Percentiles rank a stretch among this genome's conserved stretches.
phyloP scores from a whole-genome alignment of 2,797 vertebrate genomes.

The Cheirogaleus major region DNA sequence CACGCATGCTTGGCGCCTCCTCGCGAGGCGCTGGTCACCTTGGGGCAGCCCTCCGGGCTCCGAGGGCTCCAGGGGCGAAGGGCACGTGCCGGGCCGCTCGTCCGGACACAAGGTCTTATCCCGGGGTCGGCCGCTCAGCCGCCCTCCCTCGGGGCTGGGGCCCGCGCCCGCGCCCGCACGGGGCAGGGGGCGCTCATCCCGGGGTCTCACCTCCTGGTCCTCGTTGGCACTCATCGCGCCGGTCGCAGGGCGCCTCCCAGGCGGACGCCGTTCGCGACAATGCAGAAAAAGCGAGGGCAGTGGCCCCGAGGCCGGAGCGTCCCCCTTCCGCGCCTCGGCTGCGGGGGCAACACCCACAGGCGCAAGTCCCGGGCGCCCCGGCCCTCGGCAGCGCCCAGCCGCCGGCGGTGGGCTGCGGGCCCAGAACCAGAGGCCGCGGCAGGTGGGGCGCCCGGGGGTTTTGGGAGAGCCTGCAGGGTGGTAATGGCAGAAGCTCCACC shows the following conservation, averaged over 20 bases:
- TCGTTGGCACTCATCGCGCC: constrained; percentile 94
- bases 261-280: neutral
- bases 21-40: neutral
- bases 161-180: neutral
- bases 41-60: neutral
- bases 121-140: constrained; percentile 88
- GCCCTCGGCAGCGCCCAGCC: neutral
- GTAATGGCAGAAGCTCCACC: neutral
- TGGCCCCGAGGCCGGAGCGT: neutral
- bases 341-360: neutral
- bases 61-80: neutral
- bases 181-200: neutral
- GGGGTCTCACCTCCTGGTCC: constrained; percentile 93
- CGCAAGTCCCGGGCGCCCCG: neutral
- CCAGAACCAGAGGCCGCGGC: rapidly evolving
- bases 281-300: neutral
- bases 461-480: rapidly evolving
- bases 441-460: rapidly evolving
- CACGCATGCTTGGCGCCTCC: neutral
- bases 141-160: no score
- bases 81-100: neutral
- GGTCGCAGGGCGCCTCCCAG: neutral
- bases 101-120: constrained; percentile 74
- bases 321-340: neutral
- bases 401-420: rapidly evolving